phyloP scores from a whole-genome alignment of 1,140 invertebrate species.

The Drosophila paulistorum region DNA sequence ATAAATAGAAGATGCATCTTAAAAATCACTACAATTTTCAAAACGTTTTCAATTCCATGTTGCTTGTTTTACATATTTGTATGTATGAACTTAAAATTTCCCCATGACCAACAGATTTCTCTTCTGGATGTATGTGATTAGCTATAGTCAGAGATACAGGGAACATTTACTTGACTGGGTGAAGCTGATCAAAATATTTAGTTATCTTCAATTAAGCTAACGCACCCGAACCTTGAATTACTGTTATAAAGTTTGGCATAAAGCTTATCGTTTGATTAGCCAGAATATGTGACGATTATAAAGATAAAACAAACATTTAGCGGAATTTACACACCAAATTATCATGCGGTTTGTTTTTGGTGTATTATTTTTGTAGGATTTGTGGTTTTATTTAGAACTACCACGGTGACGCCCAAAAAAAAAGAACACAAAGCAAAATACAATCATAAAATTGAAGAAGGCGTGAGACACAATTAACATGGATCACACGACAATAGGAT shows the following conservation, averaged over 20 bases:
- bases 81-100: too few species aligned
- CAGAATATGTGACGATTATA: slow-evolving; percentile 56
- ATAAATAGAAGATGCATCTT: too few species aligned
- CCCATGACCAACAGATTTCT: not conserved
- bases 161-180: not conserved
- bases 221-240: slow-evolving; percentile 43
- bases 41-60: too few species aligned
- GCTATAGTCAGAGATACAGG: not conserved
- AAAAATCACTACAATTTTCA: too few species aligned
- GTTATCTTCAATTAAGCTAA: slow-evolving; percentile 14
- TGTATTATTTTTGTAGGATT: not conserved
- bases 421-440: not conserved
- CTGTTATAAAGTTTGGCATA: slow-evolving; percentile 64
- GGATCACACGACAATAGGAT: not conserved
- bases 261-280: slow-evolving; percentile 77
- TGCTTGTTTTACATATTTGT: too few species aligned
- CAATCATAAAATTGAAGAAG: not conserved
- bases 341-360: not conserved
- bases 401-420: not conserved
- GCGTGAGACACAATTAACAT: slow-evolving; percentile 20
- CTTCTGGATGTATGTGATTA: not conserved
- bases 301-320: slow-evolving; percentile 56
- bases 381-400: not conserved
- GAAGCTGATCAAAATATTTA: slow-evolving; percentile 8
- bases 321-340: slow-evolving; percentile 33